These are phyloP conservation scores for Xylota sylvarum DNA, from an alignment of 2,888 invertebrate species.

Conservation along the genomic window DNA sequence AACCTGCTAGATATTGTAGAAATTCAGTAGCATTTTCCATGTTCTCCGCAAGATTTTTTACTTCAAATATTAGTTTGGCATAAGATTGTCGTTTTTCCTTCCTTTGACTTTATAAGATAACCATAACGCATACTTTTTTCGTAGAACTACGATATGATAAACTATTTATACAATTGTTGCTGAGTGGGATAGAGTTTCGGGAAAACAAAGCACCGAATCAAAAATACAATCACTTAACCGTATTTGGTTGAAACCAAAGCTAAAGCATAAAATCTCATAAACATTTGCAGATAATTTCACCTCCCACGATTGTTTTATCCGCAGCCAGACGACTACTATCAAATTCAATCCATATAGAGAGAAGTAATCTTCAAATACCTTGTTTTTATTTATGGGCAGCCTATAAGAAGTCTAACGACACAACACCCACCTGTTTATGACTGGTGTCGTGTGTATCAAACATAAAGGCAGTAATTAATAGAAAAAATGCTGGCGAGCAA, in stretches of 20 bases:
- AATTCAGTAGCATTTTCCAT: too few species aligned
- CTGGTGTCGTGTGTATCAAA: neutral
- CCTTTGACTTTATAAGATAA: too few species aligned
- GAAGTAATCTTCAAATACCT: neutral
- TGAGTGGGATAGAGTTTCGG: too few species aligned
- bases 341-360: slow-evolving; percentile 16
- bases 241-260: neutral
- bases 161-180: too few species aligned
- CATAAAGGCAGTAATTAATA: neutral
- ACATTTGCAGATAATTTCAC: slow-evolving; percentile 11
- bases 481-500: neutral
- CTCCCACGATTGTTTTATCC: slow-evolving; percentile 13
- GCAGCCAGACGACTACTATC: neutral
- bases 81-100: too few species aligned
- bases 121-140: too few species aligned
- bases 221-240: neutral
- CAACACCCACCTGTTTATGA: neutral
- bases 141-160: too few species aligned
- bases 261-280: neutral
- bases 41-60: too few species aligned
- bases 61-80: too few species aligned
- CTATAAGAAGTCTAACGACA: neutral
- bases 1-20: too few species aligned
- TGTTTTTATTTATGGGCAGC: neutral
- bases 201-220: neutral